Evolutionary conservation across 1,140 invertebrate species (phyloP).

Genomic region (Spodoptera frugiperda): DNA sequence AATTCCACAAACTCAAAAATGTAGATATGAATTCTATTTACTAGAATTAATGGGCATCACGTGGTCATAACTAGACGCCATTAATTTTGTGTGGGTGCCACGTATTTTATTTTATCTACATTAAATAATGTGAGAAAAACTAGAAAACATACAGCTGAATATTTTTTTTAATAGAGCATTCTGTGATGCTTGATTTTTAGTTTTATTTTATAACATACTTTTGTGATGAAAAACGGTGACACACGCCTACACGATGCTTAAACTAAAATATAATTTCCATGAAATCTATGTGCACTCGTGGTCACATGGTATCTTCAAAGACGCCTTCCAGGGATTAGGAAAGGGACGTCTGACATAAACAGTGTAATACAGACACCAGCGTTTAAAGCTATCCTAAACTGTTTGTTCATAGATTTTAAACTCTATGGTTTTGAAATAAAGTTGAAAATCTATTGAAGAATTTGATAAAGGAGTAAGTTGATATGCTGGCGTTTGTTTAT

Average conservation of each 20-base stretch:
- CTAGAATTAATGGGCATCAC: slow-evolving; percentile 25
- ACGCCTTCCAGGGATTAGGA: not conserved
- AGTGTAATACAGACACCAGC: not conserved
- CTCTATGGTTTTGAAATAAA: no score
- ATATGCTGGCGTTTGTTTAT: no score
- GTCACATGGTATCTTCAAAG: slow-evolving; percentile 9
- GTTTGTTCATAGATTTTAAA: no score
- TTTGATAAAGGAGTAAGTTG: no score
- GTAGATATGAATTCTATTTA: slow-evolving; percentile 16
- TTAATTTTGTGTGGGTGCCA: slow-evolving; percentile 18
- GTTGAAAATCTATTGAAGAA: no score
- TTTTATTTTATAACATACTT: not conserved
- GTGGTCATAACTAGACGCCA: slow-evolving; percentile 27
- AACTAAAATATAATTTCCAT: not conserved
- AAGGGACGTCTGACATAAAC: not conserved
- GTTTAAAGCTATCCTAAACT: no score
- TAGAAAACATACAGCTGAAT: not conserved
- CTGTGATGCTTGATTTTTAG: not conserved
- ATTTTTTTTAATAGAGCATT: not conserved
- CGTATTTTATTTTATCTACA: slow-evolving; percentile 10
- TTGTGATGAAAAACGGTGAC: not conserved
- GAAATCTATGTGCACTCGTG: not conserved
- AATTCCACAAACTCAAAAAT: slow-evolving; percentile 22
- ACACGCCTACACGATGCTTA: not conserved
- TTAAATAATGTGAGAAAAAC: slow-evolving; percentile 5